Conservation (phyloP, 2,888 invertebrate species). For the Drosophila borealis region DNA sequence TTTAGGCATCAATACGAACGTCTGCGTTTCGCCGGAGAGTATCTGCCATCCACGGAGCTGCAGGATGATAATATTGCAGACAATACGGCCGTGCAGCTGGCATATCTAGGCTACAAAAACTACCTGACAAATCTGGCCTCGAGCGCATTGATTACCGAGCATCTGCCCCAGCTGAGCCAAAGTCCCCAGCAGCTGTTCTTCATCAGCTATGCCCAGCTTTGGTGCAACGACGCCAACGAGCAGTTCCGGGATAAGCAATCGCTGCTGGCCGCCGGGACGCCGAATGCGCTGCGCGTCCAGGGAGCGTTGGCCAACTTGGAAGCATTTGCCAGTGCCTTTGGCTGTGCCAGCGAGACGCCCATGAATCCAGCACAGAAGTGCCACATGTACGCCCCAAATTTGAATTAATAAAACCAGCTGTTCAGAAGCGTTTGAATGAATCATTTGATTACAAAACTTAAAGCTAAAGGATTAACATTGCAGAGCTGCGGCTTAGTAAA, state of each 20-base stretch:
- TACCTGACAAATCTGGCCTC: slow-evolving; percentile 59
- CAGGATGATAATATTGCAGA: slow-evolving; percentile 82
- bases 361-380: slow-evolving; percentile 78
- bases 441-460: slow-evolving; percentile 3
- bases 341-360: slow-evolving; percentile 59
- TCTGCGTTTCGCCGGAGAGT: slow-evolving; percentile 69
- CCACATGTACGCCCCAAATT: slow-evolving; percentile 64
- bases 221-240: slow-evolving; percentile 75
- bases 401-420: slow-evolving; percentile 4
- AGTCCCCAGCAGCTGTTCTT: slow-evolving; percentile 81
- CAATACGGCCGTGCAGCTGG: slow-evolving; percentile 81
- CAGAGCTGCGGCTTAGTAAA: slow-evolving; percentile 64
- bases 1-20: slow-evolving; percentile 79
- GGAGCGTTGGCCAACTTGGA: slow-evolving; percentile 77
- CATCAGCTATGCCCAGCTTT: slow-evolving; percentile 79
- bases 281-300: slow-evolving; percentile 76
- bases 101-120: slow-evolving; percentile 74
- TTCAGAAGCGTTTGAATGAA: not conserved
- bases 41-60: slow-evolving; percentile 69
- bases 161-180: slow-evolving; percentile 70
- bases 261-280: slow-evolving; percentile 61
- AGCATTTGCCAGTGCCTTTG: slow-evolving; percentile 73
- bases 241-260: slow-evolving; percentile 76
- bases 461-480: not conserved
- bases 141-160: slow-evolving; percentile 57